Evolutionary conservation across 1,140 invertebrate genomes (phyloP).

Genomic region (Pissodes strobi): DNA sequence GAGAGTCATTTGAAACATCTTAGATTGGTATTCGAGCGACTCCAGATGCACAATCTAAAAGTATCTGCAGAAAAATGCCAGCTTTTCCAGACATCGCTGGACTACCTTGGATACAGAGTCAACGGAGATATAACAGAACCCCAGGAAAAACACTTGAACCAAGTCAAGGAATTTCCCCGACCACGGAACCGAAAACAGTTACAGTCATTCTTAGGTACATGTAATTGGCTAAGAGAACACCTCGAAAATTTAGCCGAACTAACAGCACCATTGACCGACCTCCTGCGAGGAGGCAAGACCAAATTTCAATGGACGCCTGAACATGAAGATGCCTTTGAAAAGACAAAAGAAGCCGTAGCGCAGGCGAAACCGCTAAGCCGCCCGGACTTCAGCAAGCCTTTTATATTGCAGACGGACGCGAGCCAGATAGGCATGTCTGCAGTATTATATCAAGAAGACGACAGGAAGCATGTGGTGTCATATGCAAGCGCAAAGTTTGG

Average conservation of each 20-base stretch:
- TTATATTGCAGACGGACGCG: slow-evolving; percentile 30
- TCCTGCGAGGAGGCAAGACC: slow-evolving; percentile 14
- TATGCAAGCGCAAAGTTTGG: slow-evolving; percentile 30
- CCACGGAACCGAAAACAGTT: slow-evolving; percentile 37
- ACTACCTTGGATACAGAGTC: slow-evolving; percentile 45
- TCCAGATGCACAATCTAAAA: slow-evolving; percentile 1
- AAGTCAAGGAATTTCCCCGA: slow-evolving; percentile 35
- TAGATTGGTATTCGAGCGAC: slow-evolving; percentile 29
- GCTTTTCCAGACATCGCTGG: slow-evolving; percentile 17
- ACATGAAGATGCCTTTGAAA: slow-evolving; percentile 24
- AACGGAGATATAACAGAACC: slow-evolving; percentile 33
- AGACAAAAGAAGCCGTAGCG: slow-evolving; percentile 23
- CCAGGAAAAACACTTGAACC: slow-evolving; percentile 35
- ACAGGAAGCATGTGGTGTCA: slow-evolving; percentile 3
- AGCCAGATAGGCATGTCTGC: slow-evolving; percentile 15
- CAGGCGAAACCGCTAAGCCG: background rate
- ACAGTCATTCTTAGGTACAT: slow-evolving; percentile 40
- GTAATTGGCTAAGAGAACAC: slow-evolving; percentile 44
- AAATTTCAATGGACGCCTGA: slow-evolving; percentile 25
- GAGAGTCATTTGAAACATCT: too few relatives aligned
- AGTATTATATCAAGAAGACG: slow-evolving; percentile 25
- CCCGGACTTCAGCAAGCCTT: slow-evolving; percentile 15
- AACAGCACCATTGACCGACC: slow-evolving; percentile 33
- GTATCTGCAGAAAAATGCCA: slow-evolving; percentile 28
- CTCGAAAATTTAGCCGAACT: slow-evolving; percentile 31